phyloP scores from a whole-genome alignment of 2,797 vertebrate genomes.

The Tadarida brasiliensis region DNA sequence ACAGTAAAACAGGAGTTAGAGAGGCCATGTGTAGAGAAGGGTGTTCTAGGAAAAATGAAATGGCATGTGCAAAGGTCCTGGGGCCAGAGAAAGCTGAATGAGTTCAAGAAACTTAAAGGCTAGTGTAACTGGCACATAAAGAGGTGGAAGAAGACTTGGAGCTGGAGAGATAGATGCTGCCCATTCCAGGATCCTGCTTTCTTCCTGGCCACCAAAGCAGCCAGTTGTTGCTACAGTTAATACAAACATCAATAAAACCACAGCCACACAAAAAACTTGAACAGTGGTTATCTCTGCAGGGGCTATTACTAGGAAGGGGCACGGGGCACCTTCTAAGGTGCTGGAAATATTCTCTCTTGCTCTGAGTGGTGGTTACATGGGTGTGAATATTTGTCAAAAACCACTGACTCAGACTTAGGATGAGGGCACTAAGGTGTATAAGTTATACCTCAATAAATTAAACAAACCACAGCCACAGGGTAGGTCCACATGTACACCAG shows the following conservation, averaged over 20 bases:
- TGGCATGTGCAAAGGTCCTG: neutral
- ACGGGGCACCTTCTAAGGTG: neutral
- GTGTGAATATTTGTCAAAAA: neutral
- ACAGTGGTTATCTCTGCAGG: neutral
- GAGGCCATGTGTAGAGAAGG: neutral
- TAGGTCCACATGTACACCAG: neutral
- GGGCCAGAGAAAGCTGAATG: neutral
- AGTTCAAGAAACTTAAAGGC: neutral
- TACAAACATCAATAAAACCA: neutral
- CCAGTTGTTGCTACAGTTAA: neutral
- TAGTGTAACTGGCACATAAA: neutral
- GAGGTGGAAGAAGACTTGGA: neutral
- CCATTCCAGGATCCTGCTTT: neutral
- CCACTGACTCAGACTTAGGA: neutral
- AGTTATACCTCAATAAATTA: neutral
- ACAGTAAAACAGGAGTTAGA: neutral
- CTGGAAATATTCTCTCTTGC: neutral
- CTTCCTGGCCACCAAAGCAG: neutral
- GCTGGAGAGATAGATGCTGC: neutral
- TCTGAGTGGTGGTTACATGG: neutral
- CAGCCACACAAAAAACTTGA: neutral
- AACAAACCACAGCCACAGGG: neutral
- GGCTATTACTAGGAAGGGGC: neutral
- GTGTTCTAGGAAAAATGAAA: neutral
- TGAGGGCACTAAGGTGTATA: neutral